These are phyloP conservation scores for Thera britannica DNA, from an alignment of 2,888 invertebrate species.

Conservation along the genomic window DNA sequence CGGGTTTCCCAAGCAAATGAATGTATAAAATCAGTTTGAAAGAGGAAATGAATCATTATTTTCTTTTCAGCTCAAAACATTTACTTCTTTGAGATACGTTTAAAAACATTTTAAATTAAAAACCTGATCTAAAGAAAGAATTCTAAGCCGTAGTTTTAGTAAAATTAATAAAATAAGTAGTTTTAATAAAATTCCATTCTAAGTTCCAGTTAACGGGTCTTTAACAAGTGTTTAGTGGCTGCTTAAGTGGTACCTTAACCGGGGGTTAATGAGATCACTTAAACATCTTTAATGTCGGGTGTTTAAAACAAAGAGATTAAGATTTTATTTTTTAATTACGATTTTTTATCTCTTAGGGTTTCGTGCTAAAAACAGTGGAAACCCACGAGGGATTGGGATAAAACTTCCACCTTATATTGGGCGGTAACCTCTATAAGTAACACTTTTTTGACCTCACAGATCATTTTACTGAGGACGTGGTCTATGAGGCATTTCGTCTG, in stretches of 20 bases:
- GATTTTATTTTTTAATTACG: neutral
- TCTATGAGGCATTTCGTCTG: too few relatives aligned
- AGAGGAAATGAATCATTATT: neutral
- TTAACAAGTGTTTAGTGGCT: constrained; percentile 31
- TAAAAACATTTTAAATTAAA: neutral
- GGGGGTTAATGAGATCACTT: constrained; percentile 14
- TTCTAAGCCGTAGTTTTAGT: constrained; percentile 23
- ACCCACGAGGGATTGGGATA: too few relatives aligned
- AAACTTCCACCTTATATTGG: too few relatives aligned
- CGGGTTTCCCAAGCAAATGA: neutral
- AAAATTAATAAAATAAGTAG: too few relatives aligned
- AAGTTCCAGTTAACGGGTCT: constrained; percentile 17
- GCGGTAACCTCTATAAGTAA: too few relatives aligned
- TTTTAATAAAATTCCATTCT: constrained; percentile 26
- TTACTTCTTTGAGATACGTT: neutral
- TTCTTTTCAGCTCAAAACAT: neutral
- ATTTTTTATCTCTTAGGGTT: neutral
- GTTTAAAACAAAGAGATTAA: neutral
- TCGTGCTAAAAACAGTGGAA: neutral
- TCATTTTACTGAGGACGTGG: too few relatives aligned
- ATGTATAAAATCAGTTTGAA: neutral
- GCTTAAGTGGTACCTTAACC: constrained; percentile 22
- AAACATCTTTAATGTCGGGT: constrained; percentile 17
- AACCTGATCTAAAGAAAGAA: neutral
- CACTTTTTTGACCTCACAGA: too few relatives aligned